A percentile compares a stretch with the other conserved stretches of the same genome.
These are phyloP conservation scores for Mimas tiliae DNA, from an alignment of 2,888 invertebrate genomes.

Conservation along the genomic window DNA sequence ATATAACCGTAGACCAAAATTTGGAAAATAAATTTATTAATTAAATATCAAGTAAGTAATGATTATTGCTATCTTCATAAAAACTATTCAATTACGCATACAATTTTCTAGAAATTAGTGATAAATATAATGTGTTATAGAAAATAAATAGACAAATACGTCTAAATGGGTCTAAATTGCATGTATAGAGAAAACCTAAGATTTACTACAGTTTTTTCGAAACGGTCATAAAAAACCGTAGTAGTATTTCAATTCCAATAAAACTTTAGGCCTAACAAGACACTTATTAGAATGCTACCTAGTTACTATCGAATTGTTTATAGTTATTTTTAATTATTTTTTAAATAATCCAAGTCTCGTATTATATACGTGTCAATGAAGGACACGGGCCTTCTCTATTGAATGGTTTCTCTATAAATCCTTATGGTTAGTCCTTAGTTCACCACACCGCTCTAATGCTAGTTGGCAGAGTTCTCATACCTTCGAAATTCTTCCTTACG, in stretches of 20 bases:
- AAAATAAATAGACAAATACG: neutral
- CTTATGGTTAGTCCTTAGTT: too few relatives aligned
- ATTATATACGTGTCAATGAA: too few relatives aligned
- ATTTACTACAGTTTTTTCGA: neutral
- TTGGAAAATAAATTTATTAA: neutral
- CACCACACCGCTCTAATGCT: too few relatives aligned
- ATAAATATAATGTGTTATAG: neutral
- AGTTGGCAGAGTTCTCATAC: too few relatives aligned
- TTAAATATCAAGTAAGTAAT: neutral
- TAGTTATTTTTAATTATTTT: too few relatives aligned
- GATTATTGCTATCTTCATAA: neutral
- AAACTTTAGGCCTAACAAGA: slow-evolving; percentile 58
- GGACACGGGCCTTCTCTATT: too few relatives aligned
- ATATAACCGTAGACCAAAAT: neutral
- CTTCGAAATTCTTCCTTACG: too few relatives aligned
- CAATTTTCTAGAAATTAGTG: neutral
- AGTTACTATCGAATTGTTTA: neutral
- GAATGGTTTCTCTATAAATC: too few relatives aligned
- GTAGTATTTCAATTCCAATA: slow-evolving; percentile 6
- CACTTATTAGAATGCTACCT: slow-evolving; percentile 41
- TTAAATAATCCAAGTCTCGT: too few relatives aligned
- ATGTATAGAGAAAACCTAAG: neutral
- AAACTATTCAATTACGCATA: neutral
- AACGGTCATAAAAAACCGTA: too few relatives aligned
- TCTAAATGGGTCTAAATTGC: neutral